Conservation (phyloP, 1,140 invertebrate species). For the Penaeus japonicus region DNA sequence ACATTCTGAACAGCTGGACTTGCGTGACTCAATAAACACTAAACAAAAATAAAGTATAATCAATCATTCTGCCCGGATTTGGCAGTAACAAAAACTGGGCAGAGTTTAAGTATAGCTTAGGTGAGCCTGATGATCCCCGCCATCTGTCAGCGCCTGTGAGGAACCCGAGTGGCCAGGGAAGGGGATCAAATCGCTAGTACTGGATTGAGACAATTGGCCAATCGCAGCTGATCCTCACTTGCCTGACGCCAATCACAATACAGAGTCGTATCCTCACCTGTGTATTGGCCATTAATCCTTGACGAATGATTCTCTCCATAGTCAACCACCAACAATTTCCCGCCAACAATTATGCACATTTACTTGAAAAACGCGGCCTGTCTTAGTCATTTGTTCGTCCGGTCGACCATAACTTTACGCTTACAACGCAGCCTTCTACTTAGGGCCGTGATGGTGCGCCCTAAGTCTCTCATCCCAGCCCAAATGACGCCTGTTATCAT, state of each 20-base stretch:
- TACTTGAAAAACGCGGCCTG: constrained; percentile 32
- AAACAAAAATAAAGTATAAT: no score
- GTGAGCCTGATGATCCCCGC: no score
- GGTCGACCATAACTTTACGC: constrained; percentile 6
- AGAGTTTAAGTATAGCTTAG: no score
- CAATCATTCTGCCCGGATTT: no score
- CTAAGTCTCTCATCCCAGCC: neutral
- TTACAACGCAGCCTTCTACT: constrained; percentile 37
- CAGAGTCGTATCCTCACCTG: constrained; percentile 32
- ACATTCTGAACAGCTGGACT: no score
- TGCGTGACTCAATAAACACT: no score
- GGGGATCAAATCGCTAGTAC: constrained; percentile 26
- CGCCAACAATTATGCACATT: constrained; percentile 35
- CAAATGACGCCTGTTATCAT: constrained; percentile 41
- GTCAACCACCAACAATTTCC: constrained; percentile 21
- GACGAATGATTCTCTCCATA: neutral
- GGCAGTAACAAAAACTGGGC: no score
- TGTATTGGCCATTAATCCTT: neutral
- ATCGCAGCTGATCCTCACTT: constrained; percentile 40
- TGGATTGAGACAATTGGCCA: constrained; percentile 46
- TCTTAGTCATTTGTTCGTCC: constrained; percentile 33
- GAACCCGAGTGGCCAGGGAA: no score
- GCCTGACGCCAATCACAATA: constrained; percentile 30
- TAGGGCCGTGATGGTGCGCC: neutral
- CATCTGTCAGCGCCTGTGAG: no score